Evolutionary conservation across 2,888 invertebrate genomes (phyloP), one percentile per base, ranked within the genome.

Genomic region (Euplagia quadripunctaria): DNA sequence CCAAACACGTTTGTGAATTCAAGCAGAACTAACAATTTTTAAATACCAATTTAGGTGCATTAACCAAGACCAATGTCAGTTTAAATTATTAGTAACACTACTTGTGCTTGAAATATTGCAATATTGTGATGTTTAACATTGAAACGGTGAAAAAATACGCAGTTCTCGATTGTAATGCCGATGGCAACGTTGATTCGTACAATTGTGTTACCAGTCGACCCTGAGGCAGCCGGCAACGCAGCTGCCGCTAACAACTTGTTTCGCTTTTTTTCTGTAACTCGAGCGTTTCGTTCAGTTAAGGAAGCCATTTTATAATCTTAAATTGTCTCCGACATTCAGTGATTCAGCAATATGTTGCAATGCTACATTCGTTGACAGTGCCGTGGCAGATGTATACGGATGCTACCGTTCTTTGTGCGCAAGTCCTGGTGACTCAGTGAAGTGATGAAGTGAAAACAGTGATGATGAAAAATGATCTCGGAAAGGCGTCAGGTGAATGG

Each of bases 401-500:
- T 61, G 80, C 78, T 80, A 76, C 72, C 75, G 69, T 74, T 80
- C 78, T 82, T 85, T 84, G 81, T 84, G 81, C 77, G 66, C 70
- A 79, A 75, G 83, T 85, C 81, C 73, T 80, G 73, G 79, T 80
- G 80, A 78, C 80, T 83, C 76, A 83, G 85, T 86, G 83, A 85
- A 86, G 86, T 87, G 86, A 83, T 91, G 82, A 87, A 90, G 91
- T 89, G 88, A 87, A 87, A 87, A 88, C 87, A 90, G 91, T 87
- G 88, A 92, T 92, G 92, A 91, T 93, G 94, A 91, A 94, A 93
- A 92, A 96, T 96, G 96, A 90, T 94, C 87, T 92, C 93, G 86
- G 94, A 96, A 87, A 95, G 94, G 88, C 91, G 91, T 85, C 91
- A 90, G 87, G 89, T 91, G 90, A 92, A 91, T 83, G 90, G 96